Evolutionary conservation across 2,113 vertebrate genomes (phyloP).

Genomic region (Chlorodrepanis virens): DNA sequence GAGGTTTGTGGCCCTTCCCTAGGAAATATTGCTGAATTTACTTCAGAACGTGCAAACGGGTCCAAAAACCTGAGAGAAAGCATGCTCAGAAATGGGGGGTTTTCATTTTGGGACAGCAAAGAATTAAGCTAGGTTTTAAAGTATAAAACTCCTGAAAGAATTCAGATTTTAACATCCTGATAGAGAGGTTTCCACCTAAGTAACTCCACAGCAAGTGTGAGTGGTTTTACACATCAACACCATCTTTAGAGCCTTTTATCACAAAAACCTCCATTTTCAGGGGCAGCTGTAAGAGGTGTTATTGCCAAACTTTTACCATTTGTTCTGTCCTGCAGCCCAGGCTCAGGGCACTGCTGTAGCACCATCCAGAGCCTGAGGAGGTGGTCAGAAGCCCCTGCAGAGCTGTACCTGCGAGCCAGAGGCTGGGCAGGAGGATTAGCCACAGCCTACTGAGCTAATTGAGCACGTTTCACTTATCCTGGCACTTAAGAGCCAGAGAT

Average conservation of each 20-base stretch:
- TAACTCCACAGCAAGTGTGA: neutral
- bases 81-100: rapidly evolving
- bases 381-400: neutral
- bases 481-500: constrained; percentile 63
- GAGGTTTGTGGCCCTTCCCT: neutral
- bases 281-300: neutral
- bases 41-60: neutral
- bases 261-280: neutral
- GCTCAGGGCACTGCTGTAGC: neutral
- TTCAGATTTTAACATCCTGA: neutral
- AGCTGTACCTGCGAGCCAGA: neutral
- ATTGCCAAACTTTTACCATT: neutral
- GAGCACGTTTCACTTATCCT: constrained; percentile 22
- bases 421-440: constrained; percentile 5
- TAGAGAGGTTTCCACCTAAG: neutral
- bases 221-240: neutral
- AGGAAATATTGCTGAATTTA: neutral
- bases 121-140: neutral
- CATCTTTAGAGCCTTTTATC: neutral
- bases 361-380: neutral
- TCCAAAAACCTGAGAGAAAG: neutral
- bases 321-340: neutral
- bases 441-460: constrained; percentile 63
- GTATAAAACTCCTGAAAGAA: neutral
- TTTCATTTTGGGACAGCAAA: neutral